Conservation (phyloP, 2,797 vertebrate species). For the Todus mexicanus region DNA sequence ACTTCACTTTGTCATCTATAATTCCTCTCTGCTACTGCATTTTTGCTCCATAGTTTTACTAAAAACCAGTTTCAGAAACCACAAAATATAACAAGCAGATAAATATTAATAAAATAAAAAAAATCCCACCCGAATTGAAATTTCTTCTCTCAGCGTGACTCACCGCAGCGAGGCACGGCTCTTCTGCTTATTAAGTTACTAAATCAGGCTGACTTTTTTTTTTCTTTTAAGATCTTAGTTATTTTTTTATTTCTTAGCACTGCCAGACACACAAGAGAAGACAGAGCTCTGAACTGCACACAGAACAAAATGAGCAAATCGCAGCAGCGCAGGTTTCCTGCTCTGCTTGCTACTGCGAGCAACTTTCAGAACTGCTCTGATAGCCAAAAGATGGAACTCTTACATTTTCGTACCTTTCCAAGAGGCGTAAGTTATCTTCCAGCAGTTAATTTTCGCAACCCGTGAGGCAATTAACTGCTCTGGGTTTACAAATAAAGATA, state of each 20-base stretch:
- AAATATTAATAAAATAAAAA: not conserved
- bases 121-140: not conserved
- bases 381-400: not conserved
- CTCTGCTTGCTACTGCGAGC: not conserved
- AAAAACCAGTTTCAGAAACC: not conserved
- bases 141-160: not conserved
- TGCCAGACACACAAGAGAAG: not conserved
- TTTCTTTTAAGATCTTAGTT: not conserved
- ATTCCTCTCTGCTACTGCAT: not conserved
- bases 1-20: not conserved
- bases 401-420: not conserved
- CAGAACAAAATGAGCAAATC: not conserved
- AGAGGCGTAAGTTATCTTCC: not conserved
- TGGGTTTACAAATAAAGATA: not conserved
- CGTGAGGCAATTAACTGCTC: not conserved
- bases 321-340: not conserved
- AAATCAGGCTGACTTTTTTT: not conserved
- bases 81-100: not conserved
- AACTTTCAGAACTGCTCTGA: not conserved
- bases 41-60: not conserved
- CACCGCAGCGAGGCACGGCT: not conserved
- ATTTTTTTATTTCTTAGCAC: not conserved
- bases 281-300: not conserved
- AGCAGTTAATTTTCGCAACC: not conserved
- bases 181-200: not conserved